Evolutionary conservation across 92 coral and sea anemone species (phyloP), one percentile per base, ranked within the genome.

Genomic region (Zoanthus solanderi): DNA sequence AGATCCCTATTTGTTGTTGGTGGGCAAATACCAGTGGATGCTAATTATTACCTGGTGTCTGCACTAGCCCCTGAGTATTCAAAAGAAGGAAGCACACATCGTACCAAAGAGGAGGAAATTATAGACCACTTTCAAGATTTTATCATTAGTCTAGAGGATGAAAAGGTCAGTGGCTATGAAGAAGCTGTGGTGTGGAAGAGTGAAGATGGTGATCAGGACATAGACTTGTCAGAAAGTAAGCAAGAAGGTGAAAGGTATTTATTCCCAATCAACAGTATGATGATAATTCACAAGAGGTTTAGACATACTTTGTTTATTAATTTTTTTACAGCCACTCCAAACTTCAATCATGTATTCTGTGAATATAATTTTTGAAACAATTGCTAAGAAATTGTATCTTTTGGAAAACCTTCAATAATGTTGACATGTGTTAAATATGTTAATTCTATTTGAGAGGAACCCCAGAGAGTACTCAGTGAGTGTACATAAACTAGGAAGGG

Each of bases 91-190:
- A 32, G 78, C 12, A 17, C 88, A 0, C 78, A 80, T 53, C 61
- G 52, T 60, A 75, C 31, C 34, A 63, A 76, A 12, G 94, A 93
- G 77, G 94, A 88, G 58, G 45, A 44, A 14, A 58, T 91, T 15
- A 89, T 91, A 78, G 94, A 93, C 60, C 74, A 54, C 31, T 71
- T 93, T 52, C 93, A 93, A 83, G 92, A 93, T 81, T 91, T 93
- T 76, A 75, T 93, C 37, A 50, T 91, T 7, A 53, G 79, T 37
- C 76, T 93, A 17, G 94, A 93, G 78, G 94, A 91, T 76, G 88
- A 84, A 9, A 66, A 29, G 72, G 66, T 82, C 58, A 45, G 76
- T 57, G 85, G 85, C 15, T 88, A 87, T 63, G 63, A 88, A 9
- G 94, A 89, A 44, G 86, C 94, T 7, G 83, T 88, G n/a, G 88